phyloP scores from a whole-genome alignment of 2,888 invertebrate species.

The Punctoribates punctum region DNA sequence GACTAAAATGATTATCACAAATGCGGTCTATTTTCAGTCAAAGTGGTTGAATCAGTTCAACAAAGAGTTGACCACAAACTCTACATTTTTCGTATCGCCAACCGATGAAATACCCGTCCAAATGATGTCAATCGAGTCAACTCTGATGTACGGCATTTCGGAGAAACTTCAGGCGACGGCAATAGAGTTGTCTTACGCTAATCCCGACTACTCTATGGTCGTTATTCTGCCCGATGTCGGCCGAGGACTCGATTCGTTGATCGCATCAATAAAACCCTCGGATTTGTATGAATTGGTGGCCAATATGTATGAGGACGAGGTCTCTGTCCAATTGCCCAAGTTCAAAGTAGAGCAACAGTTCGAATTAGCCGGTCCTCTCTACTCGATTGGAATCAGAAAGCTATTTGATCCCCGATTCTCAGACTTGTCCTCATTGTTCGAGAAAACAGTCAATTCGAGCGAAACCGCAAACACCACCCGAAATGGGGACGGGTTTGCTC shows the following conservation, averaged over 20 bases:
- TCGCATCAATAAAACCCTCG: conserved; percentile 42
- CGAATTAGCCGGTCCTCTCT: conserved; percentile 46
- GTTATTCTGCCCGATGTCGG: conserved; percentile 46
- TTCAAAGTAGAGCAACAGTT: conserved; percentile 48
- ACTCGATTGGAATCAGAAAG: conserved; percentile 47
- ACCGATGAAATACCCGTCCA: conserved; percentile 37
- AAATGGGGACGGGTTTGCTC: conserved; percentile 1
- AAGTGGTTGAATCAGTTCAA: conserved; percentile 48
- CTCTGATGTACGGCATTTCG: conserved; percentile 46
- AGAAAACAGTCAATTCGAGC: neutral
- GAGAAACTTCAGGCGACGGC: conserved; percentile 46
- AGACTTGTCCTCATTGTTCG: conserved; percentile 48
- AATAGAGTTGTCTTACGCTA: conserved; percentile 48
- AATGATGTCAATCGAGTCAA: conserved; percentile 46
- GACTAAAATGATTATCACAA: conserved; percentile 48
- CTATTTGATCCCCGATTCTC: conserved; percentile 47
- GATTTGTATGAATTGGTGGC: conserved; percentile 45
- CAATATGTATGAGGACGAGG: conserved; percentile 47
- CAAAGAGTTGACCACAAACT: conserved; percentile 43
- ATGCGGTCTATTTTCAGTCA: conserved; percentile 48
- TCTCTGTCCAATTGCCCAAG: conserved; percentile 45
- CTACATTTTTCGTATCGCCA: conserved; percentile 41
- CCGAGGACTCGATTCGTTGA: conserved; percentile 45
- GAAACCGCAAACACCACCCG: neutral
- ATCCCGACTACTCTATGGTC: conserved; percentile 47